Evolutionary conservation across 2,797 vertebrate genomes (phyloP).

Genomic region (Trematomus bernacchii): DNA sequence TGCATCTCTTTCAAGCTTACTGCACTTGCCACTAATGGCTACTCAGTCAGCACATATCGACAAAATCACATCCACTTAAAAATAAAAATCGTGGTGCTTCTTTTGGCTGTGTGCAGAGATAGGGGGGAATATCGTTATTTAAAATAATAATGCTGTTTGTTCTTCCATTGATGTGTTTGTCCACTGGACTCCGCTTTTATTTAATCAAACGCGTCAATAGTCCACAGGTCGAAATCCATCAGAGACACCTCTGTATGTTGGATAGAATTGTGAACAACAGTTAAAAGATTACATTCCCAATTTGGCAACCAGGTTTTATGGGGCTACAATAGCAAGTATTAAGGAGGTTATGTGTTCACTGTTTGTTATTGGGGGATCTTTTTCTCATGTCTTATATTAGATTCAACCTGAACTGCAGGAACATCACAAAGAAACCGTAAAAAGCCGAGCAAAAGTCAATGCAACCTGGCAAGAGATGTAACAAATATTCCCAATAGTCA

Average conservation of each 20-base stretch:
- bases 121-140: neutral
- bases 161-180: slow-evolving; percentile 6
- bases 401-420: neutral
- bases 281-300: neutral
- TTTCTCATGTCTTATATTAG: neutral
- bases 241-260: neutral
- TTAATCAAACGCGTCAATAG: slow-evolving; percentile 25
- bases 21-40: neutral
- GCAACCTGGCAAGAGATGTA: neutral
- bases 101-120: neutral
- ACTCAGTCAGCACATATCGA: slow-evolving; percentile 16
- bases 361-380: no score
- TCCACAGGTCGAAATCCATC: neutral
- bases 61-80: slow-evolving; percentile 8
- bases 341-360: neutral
- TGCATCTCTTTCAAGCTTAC: slow-evolving; percentile 15
- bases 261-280: neutral
- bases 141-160: neutral
- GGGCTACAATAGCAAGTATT: neutral
- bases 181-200: neutral
- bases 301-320: neutral
- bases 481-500: neutral
- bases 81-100: neutral
- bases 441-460: neutral
- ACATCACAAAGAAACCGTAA: neutral